A percentile compares a stretch with the other conserved stretches of the same genome.
phyloP scores from a whole-genome alignment of 2,113 vertebrate genomes.

The Oxyruncus cristatus region DNA sequence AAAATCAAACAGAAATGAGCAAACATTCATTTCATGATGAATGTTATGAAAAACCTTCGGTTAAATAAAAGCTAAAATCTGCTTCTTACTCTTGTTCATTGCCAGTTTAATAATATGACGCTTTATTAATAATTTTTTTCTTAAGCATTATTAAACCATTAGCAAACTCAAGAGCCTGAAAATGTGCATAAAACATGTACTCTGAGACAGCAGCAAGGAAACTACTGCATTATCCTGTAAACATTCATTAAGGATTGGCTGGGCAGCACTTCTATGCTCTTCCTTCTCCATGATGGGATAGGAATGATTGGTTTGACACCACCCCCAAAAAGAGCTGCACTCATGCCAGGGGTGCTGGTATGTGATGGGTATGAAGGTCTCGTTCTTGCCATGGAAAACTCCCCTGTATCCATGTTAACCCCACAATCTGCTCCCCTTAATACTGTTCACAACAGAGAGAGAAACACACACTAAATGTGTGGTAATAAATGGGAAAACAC shows the following conservation, averaged over 20 bases:
- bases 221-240: background rate
- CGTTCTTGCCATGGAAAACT: background rate
- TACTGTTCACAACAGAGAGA: background rate
- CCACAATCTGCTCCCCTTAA: background rate
- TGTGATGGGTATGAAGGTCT: background rate
- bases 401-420: background rate
- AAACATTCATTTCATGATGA: background rate
- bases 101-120: background rate
- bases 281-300: background rate
- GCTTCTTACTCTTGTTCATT: background rate
- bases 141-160: constrained; percentile 23
- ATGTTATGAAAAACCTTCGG: constrained; percentile 3
- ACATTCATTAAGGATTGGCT: background rate
- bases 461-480: background rate
- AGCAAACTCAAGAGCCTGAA: constrained; percentile 13
- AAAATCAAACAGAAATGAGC: constrained; percentile 54
- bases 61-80: constrained; percentile 15
- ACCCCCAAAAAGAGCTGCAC: background rate
- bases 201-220: background rate
- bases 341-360: background rate
- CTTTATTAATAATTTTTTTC: background rate
- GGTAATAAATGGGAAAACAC: background rate
- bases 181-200: background rate
- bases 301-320: background rate
- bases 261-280: background rate